Evolutionary conservation across 2,888 invertebrate genomes (phyloP), one percentile per base, ranked within the genome.

Genomic region (Nasonia oneida): DNA sequence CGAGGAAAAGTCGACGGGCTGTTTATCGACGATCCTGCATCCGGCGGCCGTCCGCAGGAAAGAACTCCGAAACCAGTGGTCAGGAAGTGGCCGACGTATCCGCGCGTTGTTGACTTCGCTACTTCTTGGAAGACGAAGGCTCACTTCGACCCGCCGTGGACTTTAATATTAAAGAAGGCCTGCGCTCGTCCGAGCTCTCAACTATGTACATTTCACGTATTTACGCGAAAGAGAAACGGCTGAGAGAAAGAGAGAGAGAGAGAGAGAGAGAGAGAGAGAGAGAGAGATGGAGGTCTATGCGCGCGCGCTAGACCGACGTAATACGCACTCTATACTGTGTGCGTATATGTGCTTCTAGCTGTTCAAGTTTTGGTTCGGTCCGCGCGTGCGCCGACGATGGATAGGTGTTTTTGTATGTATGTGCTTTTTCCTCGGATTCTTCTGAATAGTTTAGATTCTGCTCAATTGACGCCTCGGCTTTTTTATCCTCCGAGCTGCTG

Each of bases 171-270:
- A 29, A 67, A 67, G 33, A n/a, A 33, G n/a, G 14, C 15, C 33
- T 29, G 64, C 14, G n/a, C 29, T 67, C 14, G 29, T 33, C 33
- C 23, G 3, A 10, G 10, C 33, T 29, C 23, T 5, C 33, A 4
- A 67, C 64, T 67, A 67, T 67, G 33, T 67, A 67, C 64, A 67
- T 67, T 67, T 33, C 64, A 33, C 12, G 64, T 29, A 67, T 67
- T 33, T 67, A 67, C 29, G 14, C 64, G 64, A 18, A 8, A 15
- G 53, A 15, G 53, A 18, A 61, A 61, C 8, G 42, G 6, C 29
- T 29, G 29, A 29, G 23, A 57, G 57, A 15, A 15, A 53, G 57
- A 61, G 18, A 61, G n/a, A n/a, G 23, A 23, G 23, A 23, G n/a
- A 6, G 57, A 61, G 5, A n/a, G 8, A n/a, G 42, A 29, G 18